Evolutionary conservation across 2,888 invertebrate species (phyloP), one percentile per base, ranked within the genome.

Genomic region (Perdita meconis): DNA sequence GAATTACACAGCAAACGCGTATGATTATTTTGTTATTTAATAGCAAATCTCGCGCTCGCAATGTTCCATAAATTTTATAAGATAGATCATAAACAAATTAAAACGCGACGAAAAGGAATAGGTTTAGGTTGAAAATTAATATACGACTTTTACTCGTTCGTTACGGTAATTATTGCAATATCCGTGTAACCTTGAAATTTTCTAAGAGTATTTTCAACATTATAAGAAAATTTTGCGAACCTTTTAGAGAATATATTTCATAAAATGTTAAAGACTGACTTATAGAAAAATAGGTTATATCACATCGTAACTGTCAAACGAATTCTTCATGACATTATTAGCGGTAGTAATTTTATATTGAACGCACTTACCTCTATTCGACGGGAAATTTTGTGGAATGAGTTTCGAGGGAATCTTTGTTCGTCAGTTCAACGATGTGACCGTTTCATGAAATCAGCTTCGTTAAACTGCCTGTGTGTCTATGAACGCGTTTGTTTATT

Each of bases 401-500:
- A 74, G 38, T 44, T 56, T 36, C 22, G n/a, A 1, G 6, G 1
- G n/a, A 30, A 26, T 42, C 30, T 53, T 50, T 57, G 50, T 50
- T 72, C 22, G 8, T 30, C 56, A 73, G 24, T 51, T 73, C 51
- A 44, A 13, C 51, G 34, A 36, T 8, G 13, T 59, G 24, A 19
- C 40, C 13, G 73, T 63, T 19, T 47, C 34, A 71, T 47, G 38
- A 71, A 61, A 71, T 44, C 59, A 44, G 40, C 53, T 67, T 53
- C 10, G 26, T 44, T 70, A 38, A n/a, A n/a, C n/a, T n/a, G n/a
- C n/a, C 36, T 44, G 24, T 38, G 34, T 42, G n/a, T n/a, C n/a
- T n/a, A 56, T 19, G n/a, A 40, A 65, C 22, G 34, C 24, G 47
- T 61, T 74, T 63, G 73, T 63, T 74, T 63, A 73, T 72, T 72